Evolutionary conservation across 2,113 vertebrate species (phyloP).

Genomic region (Macroglossus sobrinus): DNA sequence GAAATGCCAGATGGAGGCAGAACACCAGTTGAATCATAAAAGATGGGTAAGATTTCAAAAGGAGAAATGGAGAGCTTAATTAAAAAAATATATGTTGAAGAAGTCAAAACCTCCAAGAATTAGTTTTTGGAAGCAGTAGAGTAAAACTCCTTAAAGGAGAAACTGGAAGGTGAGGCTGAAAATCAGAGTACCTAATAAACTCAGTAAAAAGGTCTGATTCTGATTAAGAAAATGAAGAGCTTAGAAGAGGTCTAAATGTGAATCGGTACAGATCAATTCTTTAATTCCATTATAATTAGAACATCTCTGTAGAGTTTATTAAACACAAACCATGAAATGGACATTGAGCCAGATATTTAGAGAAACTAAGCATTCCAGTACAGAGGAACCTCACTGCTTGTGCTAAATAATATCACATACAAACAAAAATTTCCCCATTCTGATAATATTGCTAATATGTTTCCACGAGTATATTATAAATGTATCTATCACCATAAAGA

Average conservation of each 20-base stretch:
- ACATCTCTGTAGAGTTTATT: constrained; percentile 38
- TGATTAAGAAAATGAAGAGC: constrained; percentile 47
- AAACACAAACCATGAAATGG: background rate
- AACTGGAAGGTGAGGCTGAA: background rate
- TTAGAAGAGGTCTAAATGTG: constrained; percentile 16
- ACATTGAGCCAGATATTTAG: background rate
- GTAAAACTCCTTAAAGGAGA: background rate
- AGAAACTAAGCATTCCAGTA: background rate
- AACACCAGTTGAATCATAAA: background rate
- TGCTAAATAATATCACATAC: background rate
- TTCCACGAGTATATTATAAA: background rate
- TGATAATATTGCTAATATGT: background rate
- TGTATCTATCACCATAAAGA: background rate
- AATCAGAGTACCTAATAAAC: background rate
- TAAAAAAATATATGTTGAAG: background rate
- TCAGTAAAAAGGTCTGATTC: constrained; percentile 27
- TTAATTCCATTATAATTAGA: constrained; percentile 57
- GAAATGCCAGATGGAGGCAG: background rate
- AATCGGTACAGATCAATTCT: background rate
- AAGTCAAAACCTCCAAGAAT: background rate
- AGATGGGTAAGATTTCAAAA: background rate
- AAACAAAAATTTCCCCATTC: background rate
- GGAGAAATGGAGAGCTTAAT: background rate
- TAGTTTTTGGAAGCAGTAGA: background rate
- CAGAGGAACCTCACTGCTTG: background rate